Conservation (phyloP, 1,140 invertebrate species). For the Drosophila jambulina region DNA sequence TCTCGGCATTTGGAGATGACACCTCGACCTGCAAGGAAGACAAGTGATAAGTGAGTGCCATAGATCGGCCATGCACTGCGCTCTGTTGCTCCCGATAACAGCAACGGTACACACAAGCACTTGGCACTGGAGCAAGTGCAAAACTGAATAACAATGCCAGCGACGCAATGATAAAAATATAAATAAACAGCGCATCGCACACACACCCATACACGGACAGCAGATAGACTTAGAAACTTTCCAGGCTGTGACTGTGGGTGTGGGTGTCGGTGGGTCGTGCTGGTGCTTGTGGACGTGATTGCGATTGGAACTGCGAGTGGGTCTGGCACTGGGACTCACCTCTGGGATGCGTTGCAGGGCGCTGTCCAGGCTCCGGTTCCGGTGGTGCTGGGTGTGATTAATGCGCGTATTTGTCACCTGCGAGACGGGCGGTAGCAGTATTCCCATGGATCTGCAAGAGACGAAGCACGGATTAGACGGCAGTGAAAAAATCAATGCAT, state of each 20-base stretch:
- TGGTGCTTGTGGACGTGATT: constrained; percentile 8
- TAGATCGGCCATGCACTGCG: not conserved
- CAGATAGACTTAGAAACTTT: constrained; percentile 50
- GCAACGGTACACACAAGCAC: constrained; percentile 49
- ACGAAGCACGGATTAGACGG: constrained; percentile 1
- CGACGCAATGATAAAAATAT: constrained; percentile 68
- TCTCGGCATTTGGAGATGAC: constrained; percentile 89
- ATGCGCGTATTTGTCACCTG: constrained; percentile 86
- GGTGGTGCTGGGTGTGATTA: constrained; percentile 90
- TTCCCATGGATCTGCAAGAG: constrained; percentile 90
- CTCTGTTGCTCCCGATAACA: constrained; percentile 53
- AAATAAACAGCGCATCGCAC: constrained; percentile 49
- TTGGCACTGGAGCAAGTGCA: constrained; percentile 49
- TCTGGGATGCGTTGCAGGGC: constrained; percentile 94
- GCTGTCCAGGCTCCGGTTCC: constrained; percentile 95
- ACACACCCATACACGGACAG: constrained; percentile 6
- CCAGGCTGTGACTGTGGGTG: constrained; percentile 32
- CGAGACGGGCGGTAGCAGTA: constrained; percentile 90
- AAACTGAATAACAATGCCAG: constrained; percentile 71
- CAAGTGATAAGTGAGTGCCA: not conserved
- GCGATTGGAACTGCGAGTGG: not conserved
- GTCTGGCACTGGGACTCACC: constrained; percentile 85
- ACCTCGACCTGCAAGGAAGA: constrained; percentile 74
- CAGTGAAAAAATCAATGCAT: constrained; percentile 64
- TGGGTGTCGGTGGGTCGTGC: not conserved